Percentiles rank a stretch among this genome's conserved stretches.
Evolutionary conservation across 2,113 vertebrate genomes (phyloP).

Genomic region (Ploceus nigricollis): DNA sequence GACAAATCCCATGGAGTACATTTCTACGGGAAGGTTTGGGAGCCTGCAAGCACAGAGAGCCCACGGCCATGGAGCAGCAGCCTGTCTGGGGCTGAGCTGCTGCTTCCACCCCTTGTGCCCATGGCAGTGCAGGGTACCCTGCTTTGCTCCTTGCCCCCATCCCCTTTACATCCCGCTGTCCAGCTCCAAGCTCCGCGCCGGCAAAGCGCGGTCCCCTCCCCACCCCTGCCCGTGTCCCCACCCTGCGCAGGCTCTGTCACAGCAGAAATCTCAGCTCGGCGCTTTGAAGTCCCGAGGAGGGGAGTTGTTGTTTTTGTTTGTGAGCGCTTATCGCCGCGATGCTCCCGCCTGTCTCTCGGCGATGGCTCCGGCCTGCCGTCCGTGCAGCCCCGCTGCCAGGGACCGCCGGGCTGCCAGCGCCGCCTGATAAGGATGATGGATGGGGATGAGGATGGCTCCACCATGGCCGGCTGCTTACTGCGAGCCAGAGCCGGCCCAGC

Average conservation of each 20-base stretch:
- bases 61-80: accelerated
- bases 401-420: constrained; percentile 76
- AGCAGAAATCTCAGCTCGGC: constrained; percentile 45
- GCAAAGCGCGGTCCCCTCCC: accelerated
- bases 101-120: accelerated
- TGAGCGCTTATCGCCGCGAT: constrained; percentile 68
- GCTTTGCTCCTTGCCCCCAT: background rate
- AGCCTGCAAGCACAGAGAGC: background rate
- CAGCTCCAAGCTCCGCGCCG: accelerated
- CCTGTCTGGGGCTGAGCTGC: background rate
- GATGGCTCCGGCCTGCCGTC: constrained; percentile 49
- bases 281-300: constrained; percentile 84
- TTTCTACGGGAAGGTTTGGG: background rate
- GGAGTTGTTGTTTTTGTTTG: constrained; percentile 84
- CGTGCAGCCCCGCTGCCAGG: constrained; percentile 61
- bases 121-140: accelerated
- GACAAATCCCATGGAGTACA: background rate
- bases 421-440: constrained; percentile 93
- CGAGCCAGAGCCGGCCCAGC: constrained; percentile 75
- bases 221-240: accelerated
- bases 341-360: constrained; percentile 57
- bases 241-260: constrained; percentile 5
- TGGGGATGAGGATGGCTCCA: constrained; percentile 88
- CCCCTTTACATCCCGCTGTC: accelerated
- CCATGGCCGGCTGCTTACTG: constrained; percentile 79